These are phyloP conservation scores for Drosophila siamana DNA, from an alignment of 2,888 invertebrate genomes.

Conservation along the genomic window DNA sequence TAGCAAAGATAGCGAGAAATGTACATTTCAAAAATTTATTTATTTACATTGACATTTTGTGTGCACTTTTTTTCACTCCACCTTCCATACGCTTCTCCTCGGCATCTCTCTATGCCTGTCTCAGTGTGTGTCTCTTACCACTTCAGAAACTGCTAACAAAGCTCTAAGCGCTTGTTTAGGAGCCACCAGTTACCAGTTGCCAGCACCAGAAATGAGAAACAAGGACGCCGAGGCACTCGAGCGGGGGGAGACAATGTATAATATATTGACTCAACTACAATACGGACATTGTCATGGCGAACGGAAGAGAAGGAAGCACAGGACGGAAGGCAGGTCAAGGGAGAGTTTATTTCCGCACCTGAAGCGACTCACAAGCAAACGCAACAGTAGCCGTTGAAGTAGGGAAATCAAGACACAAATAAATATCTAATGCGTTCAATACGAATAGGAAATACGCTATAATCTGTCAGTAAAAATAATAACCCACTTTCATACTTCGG, in stretches of 20 bases:
- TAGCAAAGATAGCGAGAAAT: slow-evolving; percentile 53
- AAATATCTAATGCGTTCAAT: not conserved
- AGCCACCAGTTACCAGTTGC: slow-evolving; percentile 44
- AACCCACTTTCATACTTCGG: too few relatives aligned
- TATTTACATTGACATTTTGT: slow-evolving; percentile 79
- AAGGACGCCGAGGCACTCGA: slow-evolving; percentile 25
- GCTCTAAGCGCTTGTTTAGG: slow-evolving; percentile 77
- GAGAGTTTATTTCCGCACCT: slow-evolving; percentile 79
- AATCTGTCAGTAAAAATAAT: not conserved
- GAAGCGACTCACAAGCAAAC: slow-evolving; percentile 54
- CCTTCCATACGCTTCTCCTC: too few relatives aligned
- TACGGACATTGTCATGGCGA: slow-evolving; percentile 76
- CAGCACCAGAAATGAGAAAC: slow-evolving; percentile 27
- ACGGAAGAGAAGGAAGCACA: slow-evolving; percentile 60
- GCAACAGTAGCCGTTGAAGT: slow-evolving; percentile 27
- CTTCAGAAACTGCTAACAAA: slow-evolving; percentile 76
- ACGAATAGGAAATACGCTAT: slow-evolving; percentile 35
- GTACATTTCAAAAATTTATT: slow-evolving; percentile 77
- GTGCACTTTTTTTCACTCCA: slow-evolving; percentile 62
- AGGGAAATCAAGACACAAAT: slow-evolving; percentile 38
- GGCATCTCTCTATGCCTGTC: too few relatives aligned
- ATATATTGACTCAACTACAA: slow-evolving; percentile 77
- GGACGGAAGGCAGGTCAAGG: slow-evolving; percentile 73
- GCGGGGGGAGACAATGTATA: slow-evolving; percentile 67
- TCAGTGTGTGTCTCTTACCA: slow-evolving; percentile 22